Base-by-base conservation (phyloP, 1,140 invertebrate genomes). In the Melipona quadrifasciata region DNA sequence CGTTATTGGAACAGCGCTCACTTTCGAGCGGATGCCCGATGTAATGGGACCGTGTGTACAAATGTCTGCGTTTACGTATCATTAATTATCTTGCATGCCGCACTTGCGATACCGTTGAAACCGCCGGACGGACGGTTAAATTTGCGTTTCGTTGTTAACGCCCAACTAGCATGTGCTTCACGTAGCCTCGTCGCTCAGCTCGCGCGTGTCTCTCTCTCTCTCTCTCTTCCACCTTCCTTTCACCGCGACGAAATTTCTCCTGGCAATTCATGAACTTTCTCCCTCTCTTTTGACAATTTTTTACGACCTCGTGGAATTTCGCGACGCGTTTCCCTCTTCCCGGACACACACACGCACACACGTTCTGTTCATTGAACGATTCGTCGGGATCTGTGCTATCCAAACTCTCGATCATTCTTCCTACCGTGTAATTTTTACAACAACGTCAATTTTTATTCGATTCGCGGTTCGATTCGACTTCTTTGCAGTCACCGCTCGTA, bases 41-140 rank as follows among this genome's bases (percentile, higher is more conserved):
- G 76, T 58, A 71, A 71, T 79, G 51, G 74, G 55, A 51, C n/a
- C 75, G 53, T 84, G 65, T 78, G 82, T 84, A 84, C 82, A 79
- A 71, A 84, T 84, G 76, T 84, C 82, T 84, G 82, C 65, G 65
- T 84, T 84, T 79, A 79, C 75, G 67, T 84, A 84, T 71, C 75
- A 84, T 79, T 84, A 84, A 79, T 84, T 84, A 84, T 79, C 55
- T 84, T 71, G 65, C 73, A 34, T 31, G 34, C 16, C 31, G 21
- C 78, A 58, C 67, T 80, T 39, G 80, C 72, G 72, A 76, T 75
- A 65, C 72, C 51, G 80, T 76, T 67, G 72, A 65, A 75, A 67
- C 80, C 57, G 51, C 31, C 47, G 17, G 72, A 65, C 67, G 73
- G 64, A 77, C 64, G 80, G 73, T 57, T 65, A 67, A 67, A 77